These are phyloP conservation scores for Apostichopus japonicus DNA, from an alignment of 35 echinoderm and acorn worm genomes.

Conservation along the genomic window DNA sequence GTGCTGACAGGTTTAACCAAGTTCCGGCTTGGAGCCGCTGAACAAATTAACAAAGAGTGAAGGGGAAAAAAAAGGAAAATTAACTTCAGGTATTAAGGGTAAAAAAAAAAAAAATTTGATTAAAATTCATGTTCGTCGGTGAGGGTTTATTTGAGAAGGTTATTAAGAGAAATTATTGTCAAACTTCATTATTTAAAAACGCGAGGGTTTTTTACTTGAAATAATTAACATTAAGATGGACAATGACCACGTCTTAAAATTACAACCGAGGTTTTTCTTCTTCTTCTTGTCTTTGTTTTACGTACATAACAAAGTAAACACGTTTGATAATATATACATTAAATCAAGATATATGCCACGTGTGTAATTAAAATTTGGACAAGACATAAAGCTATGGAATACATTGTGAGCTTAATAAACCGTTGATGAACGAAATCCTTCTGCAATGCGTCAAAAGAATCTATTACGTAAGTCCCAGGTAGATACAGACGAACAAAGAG, in stretches of 20 bases:
- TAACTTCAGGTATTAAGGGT: slow-evolving; percentile 38
- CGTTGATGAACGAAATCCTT: too few species aligned
- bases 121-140: slow-evolving; percentile 41
- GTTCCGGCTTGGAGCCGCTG: slow-evolving; percentile 18
- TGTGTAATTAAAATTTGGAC: too few species aligned
- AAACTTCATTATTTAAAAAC: slow-evolving; percentile 32
- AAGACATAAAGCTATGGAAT: too few species aligned
- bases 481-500: too few species aligned
- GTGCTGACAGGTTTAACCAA: not conserved
- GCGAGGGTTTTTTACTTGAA: not conserved
- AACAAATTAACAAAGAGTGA: slow-evolving; percentile 37
- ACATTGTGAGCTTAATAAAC: too few species aligned
- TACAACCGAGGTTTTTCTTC: not conserved
- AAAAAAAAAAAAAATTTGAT: slow-evolving; percentile 18
- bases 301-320: too few species aligned
- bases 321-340: too few species aligned
- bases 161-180: slow-evolving; percentile 48
- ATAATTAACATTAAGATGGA: not conserved
- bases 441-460: too few species aligned
- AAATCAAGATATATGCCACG: too few species aligned
- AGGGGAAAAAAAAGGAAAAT: slow-evolving; percentile 26
- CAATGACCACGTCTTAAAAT: not conserved
- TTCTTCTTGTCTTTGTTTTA: too few species aligned
- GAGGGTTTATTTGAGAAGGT: slow-evolving; percentile 28
- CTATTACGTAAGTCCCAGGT: too few species aligned